Base-by-base conservation (phyloP, 2,888 invertebrate genomes). In the Chesias legatella region DNA sequence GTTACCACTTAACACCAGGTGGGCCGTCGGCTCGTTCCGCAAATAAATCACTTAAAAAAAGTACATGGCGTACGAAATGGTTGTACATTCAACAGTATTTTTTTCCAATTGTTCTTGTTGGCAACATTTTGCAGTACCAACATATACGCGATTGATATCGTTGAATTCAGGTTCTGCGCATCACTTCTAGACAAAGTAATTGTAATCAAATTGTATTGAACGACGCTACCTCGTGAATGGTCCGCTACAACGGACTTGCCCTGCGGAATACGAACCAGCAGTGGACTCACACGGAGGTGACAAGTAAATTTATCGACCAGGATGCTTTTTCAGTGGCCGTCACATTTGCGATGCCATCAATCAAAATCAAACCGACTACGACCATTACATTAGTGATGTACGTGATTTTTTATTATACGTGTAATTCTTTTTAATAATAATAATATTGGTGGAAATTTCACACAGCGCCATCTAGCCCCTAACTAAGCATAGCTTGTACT, bases 191-290 rank as follows among this genome's bases (percentile, higher is more conserved):
- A 51, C n/a, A n/a, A n/a, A n/a, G n/a, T 62, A 58, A 66, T 67
- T 63, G n/a, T n/a, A n/a, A n/a, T n/a, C n/a, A n/a, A 69, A 74
- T 77, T 79, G 71, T 73, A 69, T 77, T 78, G 72, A 73, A 68
- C 65, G 67, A 63, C 63, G 63, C 68, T 60, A 58, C 51, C 59
- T 66, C 68, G 59, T 67, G 66, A 67, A 67, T 66, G 71, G 67
- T 33, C 73, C 77, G 79, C 75, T 75, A 73, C 63, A 47, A 48
- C 42, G 28, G 51, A 17, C 13, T 46, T 32, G 36, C 41, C 46
- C 53, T 44, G 36, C 52, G 47, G 78, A 67, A 80, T 79, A 68
- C 67, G 40, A 58, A 67, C 76, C 65, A 44, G 38, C 30, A 37
- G 29, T 41, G 43, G 52, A 41, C 45, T 43, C 49, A 41, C n/a